Evolutionary conservation across 2,888 invertebrate genomes (phyloP).

Genomic region (Octodonta nipae): DNA sequence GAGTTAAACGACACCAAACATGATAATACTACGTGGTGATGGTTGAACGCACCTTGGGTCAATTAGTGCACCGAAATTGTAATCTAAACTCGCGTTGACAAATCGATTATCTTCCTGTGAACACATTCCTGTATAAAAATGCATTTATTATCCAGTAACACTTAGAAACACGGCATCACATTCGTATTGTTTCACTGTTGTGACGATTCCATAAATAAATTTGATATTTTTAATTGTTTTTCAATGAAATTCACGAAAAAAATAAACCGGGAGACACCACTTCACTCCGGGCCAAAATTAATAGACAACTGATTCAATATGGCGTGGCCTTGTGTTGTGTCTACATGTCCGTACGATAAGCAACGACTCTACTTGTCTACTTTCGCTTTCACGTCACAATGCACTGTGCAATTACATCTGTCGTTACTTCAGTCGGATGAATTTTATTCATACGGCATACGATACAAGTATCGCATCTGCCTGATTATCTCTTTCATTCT

Average conservation of each 20-base stretch:
- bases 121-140: conserved; percentile 21
- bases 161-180: conserved; percentile 2
- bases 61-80: conserved; percentile 41
- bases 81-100: conserved; percentile 42
- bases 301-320: conserved; percentile 46
- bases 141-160: conserved; percentile 9
- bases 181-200: background rate
- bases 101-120: conserved; percentile 41
- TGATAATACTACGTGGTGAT: conserved; percentile 26
- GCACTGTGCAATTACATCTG: conserved; percentile 10
- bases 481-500: conserved; percentile 16
- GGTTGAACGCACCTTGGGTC: conserved; percentile 38
- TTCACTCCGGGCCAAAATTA: conserved; percentile 41
- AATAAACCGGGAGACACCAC: conserved; percentile 24
- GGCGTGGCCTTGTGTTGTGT: conserved; percentile 40
- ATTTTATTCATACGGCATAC: conserved; percentile 26
- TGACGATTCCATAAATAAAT: too few relatives aligned
- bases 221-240: conserved; percentile 10
- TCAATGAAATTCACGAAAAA: conserved; percentile 25
- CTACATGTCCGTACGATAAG: conserved; percentile 12
- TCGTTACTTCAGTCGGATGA: conserved; percentile 12
- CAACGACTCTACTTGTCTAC: conserved; percentile 13
- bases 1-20: conserved; percentile 33
- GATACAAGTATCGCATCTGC: conserved; percentile 17
- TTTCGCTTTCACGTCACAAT: conserved; percentile 10